Conservation (phyloP, 2,888 invertebrate species). For the Thereva unica region DNA sequence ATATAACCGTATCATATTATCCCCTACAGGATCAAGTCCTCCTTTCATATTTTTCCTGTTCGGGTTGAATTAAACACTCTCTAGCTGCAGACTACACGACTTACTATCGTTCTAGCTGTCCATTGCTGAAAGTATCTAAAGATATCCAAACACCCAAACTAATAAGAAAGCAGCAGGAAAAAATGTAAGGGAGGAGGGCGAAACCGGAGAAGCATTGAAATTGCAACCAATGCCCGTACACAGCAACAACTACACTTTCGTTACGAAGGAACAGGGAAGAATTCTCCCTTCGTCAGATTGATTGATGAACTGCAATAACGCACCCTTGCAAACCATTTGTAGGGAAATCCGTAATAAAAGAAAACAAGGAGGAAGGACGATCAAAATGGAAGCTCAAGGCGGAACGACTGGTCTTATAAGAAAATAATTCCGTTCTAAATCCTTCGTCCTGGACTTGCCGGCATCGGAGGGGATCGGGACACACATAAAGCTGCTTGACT, state of each 20-base stretch:
- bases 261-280: background rate
- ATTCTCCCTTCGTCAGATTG: slow-evolving; percentile 31
- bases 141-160: no score
- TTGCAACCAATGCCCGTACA: slow-evolving; percentile 17
- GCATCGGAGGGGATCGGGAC: slow-evolving; percentile 7
- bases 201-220: slow-evolving; percentile 6
- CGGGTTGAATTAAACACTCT: no score
- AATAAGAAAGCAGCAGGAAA: no score
- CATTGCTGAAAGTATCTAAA: no score
- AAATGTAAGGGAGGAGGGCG: background rate
- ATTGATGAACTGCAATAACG: slow-evolving; percentile 43
- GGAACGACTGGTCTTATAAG: slow-evolving; percentile 14
- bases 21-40: no score
- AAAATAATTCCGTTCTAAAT: slow-evolving; percentile 33
- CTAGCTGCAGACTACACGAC: no score
- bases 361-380: slow-evolving; percentile 5
- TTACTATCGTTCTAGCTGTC: no score
- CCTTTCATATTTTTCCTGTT: no score
- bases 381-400: slow-evolving; percentile 23
- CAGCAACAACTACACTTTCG: no score
- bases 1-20: no score
- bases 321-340: slow-evolving; percentile 33
- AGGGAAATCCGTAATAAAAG: slow-evolving; percentile 14
- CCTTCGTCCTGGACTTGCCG: slow-evolving; percentile 12
- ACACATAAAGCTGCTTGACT: slow-evolving; percentile 9